These are phyloP conservation scores for Corythaixoides concolor DNA, from an alignment of 2,113 vertebrate genomes.

Conservation along the genomic window DNA sequence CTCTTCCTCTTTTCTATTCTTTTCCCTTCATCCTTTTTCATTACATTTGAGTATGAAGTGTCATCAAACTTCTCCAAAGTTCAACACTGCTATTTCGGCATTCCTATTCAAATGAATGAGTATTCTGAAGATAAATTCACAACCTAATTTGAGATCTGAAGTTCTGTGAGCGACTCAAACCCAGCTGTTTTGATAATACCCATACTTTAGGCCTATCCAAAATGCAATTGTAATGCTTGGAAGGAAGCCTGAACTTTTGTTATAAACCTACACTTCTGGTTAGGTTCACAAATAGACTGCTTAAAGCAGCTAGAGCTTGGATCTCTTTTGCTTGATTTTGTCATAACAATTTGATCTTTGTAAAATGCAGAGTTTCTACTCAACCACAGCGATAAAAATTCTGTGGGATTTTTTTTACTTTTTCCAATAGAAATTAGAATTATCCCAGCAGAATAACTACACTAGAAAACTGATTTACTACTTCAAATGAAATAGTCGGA, in stretches of 20 bases:
- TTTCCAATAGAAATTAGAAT: not conserved
- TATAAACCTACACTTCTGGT: not conserved
- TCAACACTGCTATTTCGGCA: not conserved
- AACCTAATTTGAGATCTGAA: not conserved
- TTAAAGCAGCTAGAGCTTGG: not conserved
- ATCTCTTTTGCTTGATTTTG: not conserved
- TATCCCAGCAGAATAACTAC: not conserved
- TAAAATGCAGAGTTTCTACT: not conserved
- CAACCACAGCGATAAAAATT: not conserved
- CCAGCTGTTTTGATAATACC: not conserved
- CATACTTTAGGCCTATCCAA: not conserved
- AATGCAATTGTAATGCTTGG: not conserved
- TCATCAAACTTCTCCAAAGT: not conserved
- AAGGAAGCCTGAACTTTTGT: not conserved
- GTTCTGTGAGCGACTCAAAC: not conserved
- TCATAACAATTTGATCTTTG: not conserved
- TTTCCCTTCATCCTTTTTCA: not conserved
- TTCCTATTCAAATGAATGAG: not conserved
- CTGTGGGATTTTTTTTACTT: accelerated
- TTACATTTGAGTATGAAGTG: not conserved
- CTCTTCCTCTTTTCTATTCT: not conserved
- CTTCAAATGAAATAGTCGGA: not conserved
- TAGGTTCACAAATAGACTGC: not conserved
- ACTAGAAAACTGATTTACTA: not conserved
- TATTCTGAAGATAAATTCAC: not conserved